Conservation (phyloP, 2,888 invertebrate species). For the Chrysodeixis includens region DNA sequence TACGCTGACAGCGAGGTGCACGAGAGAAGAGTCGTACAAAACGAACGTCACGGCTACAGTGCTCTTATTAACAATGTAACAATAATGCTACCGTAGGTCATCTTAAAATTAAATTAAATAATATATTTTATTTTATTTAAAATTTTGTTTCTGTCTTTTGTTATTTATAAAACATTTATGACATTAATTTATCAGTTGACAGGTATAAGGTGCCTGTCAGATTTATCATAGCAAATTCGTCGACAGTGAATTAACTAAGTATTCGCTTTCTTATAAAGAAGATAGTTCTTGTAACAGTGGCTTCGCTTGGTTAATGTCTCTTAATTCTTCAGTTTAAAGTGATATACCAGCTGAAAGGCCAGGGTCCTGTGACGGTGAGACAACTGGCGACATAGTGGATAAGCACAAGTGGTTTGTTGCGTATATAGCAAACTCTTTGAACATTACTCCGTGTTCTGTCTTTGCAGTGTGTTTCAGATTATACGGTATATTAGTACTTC, state of each 20-base stretch:
- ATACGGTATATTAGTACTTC: too few species aligned
- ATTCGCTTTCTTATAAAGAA: not conserved
- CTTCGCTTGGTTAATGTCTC: too few species aligned
- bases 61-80: not conserved
- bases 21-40: constrained; percentile 28
- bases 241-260: not conserved
- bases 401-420: not conserved
- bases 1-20: constrained; percentile 23
- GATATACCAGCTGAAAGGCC: not conserved
- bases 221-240: not conserved
- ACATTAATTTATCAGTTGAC: too few species aligned
- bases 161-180: too few species aligned
- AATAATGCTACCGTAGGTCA: constrained; percentile 49
- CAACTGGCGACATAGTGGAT: not conserved
- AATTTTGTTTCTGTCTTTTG: too few species aligned
- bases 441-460: not conserved
- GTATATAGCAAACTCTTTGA: not conserved
- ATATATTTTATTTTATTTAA: too few species aligned
- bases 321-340: not conserved
- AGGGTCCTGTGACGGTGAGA: not conserved
- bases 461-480: not conserved
- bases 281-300: too few species aligned
- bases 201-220: not conserved
- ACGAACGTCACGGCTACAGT: constrained; percentile 19
- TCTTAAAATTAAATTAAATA: too few species aligned